Evolutionary conservation across 2,797 vertebrate species (phyloP).

Genomic region (Chaunax sp.): DNA sequence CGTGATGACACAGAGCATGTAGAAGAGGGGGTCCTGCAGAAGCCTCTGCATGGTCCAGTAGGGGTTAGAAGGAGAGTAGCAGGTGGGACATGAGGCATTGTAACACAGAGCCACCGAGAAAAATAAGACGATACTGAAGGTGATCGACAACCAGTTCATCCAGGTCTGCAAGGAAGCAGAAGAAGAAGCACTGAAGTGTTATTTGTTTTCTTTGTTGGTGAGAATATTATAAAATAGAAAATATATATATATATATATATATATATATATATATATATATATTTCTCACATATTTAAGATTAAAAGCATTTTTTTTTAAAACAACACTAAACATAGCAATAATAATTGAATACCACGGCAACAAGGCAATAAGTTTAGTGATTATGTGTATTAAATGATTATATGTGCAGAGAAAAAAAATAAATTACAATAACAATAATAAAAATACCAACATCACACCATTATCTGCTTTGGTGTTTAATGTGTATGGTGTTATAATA

Average conservation of each 20-base stretch:
- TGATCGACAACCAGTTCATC: conserved; percentile 92
- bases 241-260: too few relatives aligned
- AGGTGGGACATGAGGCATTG: conserved; percentile 91
- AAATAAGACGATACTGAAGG: conserved; percentile 91
- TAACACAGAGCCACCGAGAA: conserved; percentile 93
- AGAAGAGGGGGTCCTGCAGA: conserved; percentile 92
- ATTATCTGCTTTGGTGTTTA: too few relatives aligned
- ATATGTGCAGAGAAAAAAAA: too few relatives aligned
- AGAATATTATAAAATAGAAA: neutral
- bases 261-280: too few relatives aligned
- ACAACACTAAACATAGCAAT: too few relatives aligned
- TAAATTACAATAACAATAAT: too few relatives aligned
- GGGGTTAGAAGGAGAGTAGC: conserved; percentile 95
- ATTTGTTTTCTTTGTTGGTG: neutral
- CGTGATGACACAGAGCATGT: conserved; percentile 90
- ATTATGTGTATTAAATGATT: too few relatives aligned
- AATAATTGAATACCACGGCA: too few relatives aligned
- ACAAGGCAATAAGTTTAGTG: too few relatives aligned
- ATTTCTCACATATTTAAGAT: neutral
- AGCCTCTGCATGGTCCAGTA: conserved; percentile 96
- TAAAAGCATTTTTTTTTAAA: too few relatives aligned
- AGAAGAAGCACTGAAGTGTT: neutral
- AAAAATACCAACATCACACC: too few relatives aligned
- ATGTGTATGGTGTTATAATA: too few relatives aligned
- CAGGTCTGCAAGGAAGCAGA: conserved; percentile 86